These are phyloP conservation scores for Thinocorus orbignyianus DNA, from an alignment of 2,113 vertebrate species.

Conservation along the genomic window DNA sequence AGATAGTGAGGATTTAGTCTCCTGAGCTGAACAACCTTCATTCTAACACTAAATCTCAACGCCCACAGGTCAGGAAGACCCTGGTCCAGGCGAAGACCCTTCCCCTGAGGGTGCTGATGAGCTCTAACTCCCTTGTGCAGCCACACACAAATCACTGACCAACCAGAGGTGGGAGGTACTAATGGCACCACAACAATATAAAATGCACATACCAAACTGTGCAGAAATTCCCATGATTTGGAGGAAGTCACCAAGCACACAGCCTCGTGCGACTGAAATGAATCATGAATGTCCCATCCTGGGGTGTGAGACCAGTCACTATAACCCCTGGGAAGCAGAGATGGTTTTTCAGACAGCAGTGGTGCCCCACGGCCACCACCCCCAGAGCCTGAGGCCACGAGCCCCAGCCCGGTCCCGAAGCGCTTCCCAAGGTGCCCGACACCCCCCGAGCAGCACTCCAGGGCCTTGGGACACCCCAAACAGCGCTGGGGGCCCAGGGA, in stretches of 20 bases:
- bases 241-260: background rate
- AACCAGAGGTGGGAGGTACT: background rate
- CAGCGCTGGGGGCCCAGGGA: background rate
- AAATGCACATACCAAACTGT: background rate
- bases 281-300: background rate
- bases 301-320: background rate
- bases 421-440: fast-evolving
- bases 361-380: fast-evolving
- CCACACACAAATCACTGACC: background rate
- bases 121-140: background rate
- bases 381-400: fast-evolving
- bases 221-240: background rate
- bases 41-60: background rate
- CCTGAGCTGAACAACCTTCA: background rate
- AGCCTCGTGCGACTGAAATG: background rate
- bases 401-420: background rate
- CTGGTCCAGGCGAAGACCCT: background rate
- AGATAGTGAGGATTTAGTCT: background rate
- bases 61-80: background rate
- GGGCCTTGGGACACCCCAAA: background rate
- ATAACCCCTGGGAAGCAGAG: background rate
- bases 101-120: background rate
- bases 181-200: background rate
- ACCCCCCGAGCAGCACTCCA: fast-evolving
- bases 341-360: background rate